Evolutionary conservation across 2,113 vertebrate genomes (phyloP), one percentile per base, ranked within the genome.

Genomic region (Rostratula benghalensis): DNA sequence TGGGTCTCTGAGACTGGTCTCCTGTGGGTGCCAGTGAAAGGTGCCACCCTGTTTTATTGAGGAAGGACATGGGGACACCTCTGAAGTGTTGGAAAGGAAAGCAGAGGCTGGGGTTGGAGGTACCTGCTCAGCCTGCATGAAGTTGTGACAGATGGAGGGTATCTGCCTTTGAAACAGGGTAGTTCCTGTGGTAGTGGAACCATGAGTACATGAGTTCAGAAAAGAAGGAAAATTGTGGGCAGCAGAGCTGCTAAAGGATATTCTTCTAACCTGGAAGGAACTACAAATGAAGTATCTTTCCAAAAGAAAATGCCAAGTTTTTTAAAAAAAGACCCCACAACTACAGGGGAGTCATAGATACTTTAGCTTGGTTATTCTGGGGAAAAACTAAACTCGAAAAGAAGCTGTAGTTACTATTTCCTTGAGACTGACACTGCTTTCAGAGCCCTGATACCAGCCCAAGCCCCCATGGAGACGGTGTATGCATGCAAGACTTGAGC

Each of bases 401-500:
- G 24, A 25, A 70, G 9, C 6, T 37, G n/a, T 60, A 56, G 11
- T 24, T 56, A 10, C 2, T 7, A 2, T 68, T 89, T 59, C 5
- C 28, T 13, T 51, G 31, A 83, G 35, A 37, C 60, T 8, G 12
- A 13, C 10, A 21, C 8, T 11, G 3, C 23, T 57, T 24, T 71
- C 10, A 12, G 67, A 35, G 46, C 46, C 54, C 21, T 10, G 33
- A 41, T 25, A 17, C 28, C 63, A 54, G 3, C 54, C 27, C 54
- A 15, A 39, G 16, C 3, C 7, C 12, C 41, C 45, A 0, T 2
- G 56, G 27, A 45, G 61, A 6, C 13, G 67, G 3, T 23, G 22
- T 20, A 8, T 8, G 25, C 9, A 0, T 5, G 27, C 37, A 10
- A 11, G 54, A 25, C 16, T 25, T 0, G 0, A 56, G 56, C 4